phyloP scores from a whole-genome alignment of 2,888 invertebrate genomes.

The Cremastobaeus sp. region DNA sequence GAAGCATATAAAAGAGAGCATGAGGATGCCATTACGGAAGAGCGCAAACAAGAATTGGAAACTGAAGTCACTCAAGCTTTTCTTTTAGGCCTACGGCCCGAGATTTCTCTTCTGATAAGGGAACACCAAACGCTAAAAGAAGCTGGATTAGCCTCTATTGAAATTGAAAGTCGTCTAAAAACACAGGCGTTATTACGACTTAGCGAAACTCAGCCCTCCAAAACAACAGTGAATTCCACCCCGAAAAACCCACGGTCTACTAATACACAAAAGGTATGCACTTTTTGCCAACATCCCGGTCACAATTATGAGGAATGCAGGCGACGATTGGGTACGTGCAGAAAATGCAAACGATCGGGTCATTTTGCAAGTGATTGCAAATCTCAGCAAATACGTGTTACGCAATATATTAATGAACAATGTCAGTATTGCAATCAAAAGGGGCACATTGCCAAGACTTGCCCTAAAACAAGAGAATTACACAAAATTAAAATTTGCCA shows the following conservation, averaged over 20 bases:
- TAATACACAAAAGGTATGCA: neutral
- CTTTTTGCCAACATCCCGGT: neutral
- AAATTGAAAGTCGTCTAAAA: neutral
- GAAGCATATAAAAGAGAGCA: slow-evolving; percentile 10
- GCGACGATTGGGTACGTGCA: neutral
- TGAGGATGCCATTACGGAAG: neutral
- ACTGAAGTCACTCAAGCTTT: slow-evolving; percentile 9
- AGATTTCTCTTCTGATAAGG: neutral
- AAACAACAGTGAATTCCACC: neutral
- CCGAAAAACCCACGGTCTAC: too few relatives aligned
- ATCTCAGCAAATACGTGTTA: neutral
- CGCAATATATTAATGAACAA: neutral
- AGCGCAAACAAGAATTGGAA: neutral
- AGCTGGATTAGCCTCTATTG: neutral
- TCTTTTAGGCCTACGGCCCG: too few relatives aligned
- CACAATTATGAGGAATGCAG: neutral
- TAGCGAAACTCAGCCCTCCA: neutral
- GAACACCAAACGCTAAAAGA: neutral
- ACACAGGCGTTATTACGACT: neutral
- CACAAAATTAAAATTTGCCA: slow-evolving; percentile 13
- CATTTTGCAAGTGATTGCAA: neutral
- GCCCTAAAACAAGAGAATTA: neutral
- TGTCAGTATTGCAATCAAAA: slow-evolving; percentile 12
- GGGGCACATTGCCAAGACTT: slow-evolving; percentile 10
- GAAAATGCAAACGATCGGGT: neutral